Evolutionary conservation across 2,113 vertebrate species (phyloP), one percentile per base, ranked within the genome.

Genomic region (Prochilodus magdalenae): DNA sequence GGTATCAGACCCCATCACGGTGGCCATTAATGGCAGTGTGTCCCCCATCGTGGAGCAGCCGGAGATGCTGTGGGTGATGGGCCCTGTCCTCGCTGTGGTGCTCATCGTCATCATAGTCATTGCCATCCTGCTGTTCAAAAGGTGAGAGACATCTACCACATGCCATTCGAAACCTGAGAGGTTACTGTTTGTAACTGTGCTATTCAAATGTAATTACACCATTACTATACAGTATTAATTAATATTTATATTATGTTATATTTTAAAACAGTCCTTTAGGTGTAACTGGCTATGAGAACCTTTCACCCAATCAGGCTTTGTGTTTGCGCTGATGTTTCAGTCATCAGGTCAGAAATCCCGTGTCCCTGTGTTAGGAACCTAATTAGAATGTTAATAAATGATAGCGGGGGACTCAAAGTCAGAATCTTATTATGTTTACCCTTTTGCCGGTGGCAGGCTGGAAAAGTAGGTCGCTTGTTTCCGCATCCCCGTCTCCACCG

Each of bases 41-140:
- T 29, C 94, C 1, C 95, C 91, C 76, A 94, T 94, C 60, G 92
- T 94, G 82, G 97, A 99, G 73, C 96, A 98, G 13, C 96, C 97
- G 0, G 98, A 99, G 89, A 98, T 99, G 98, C 87, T 99, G 86
- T 99, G 98, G 98, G 98, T 99, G 89, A 98, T 98, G 91, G 98
- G 98, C 36, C 98, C 98, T 0, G 98, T 99, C 85, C 89, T 99
- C 88, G 98, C 98, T 0, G 98, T 99, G 89, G 95, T 99, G 87
- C 92, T 99, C 81, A 99, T 99, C 90, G 95, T 99, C 90, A 95
- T 96, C 92, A 97, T 98, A 24, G 98, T 99, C 93, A 98, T 99
- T 75, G 95, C 97, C 87, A 99, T 99, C 87, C 95, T 99, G 71
- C 95, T 98, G 75, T 98, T 99, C 84, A 99, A 99, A 91, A 99